Evolutionary conservation across 37 sponge, comb jelly and placozoan genomes (phyloP), one percentile per base, ranked within the genome.

Genomic region (Ephydatia muelleri): DNA sequence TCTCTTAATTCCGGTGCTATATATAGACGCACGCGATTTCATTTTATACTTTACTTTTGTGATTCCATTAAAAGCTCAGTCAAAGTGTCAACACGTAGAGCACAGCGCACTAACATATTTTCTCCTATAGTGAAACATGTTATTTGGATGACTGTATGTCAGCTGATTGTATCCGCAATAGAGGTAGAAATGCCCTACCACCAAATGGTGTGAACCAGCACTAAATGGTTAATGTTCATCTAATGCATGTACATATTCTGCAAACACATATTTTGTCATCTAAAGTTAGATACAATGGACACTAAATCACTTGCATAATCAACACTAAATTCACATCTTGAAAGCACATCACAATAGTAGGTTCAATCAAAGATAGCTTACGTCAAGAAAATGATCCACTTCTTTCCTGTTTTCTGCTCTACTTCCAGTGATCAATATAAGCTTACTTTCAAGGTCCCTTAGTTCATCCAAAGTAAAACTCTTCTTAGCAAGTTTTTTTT

Each of bases 371-470:
- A 65, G 21, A 75, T n/a, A 11, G 13, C 86, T 79, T 38, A 86
- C 86, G 3, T 86, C 4, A 27, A 86, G 72, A 48, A 79, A 86
- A 11, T 49, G 65, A 67, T 80, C 82, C 5, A 87, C 81, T 30
- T 80, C 87, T 35, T 40, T 37, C 43, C 74, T 73, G 40, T 81
- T 67, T 33, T 82, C 73, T 35, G 83, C 37, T 19, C 74, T 77
- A 9, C 31, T 81, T 30, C 91, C 91, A 64, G 65, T 77, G 49
- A 90, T 90, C 70, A 90, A 74, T 21, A 80, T 86, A 5, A 90
- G 30, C 49, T 90, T 90, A 31, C 91, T 90, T 78, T 90, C 85
- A 0, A 90, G 68, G 48, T 90, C 91, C 30, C 76, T 38, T 1
- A 90, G 79, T 0, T 90, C 91, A 78, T 90, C 83, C 29, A 90